Evolutionary conservation across 2,888 invertebrate genomes (phyloP).

Genomic region (Malachius bipustulatus): DNA sequence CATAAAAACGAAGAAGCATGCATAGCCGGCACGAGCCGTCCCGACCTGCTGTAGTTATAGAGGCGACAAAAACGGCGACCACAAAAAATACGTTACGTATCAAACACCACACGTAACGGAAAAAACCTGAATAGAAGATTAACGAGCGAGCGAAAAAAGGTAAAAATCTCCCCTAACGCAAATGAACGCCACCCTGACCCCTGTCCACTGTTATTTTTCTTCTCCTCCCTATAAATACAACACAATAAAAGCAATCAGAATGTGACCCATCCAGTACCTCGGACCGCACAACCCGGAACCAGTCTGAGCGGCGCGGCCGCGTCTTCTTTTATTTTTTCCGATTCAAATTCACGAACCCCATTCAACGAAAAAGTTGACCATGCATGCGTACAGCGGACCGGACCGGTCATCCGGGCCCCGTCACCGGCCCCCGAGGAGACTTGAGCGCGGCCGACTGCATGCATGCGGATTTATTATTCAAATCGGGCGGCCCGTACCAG

Average conservation of each 20-base stretch:
- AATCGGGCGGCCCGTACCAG: background rate
- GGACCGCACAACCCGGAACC: no score
- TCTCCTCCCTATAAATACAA: no score
- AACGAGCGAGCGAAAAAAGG: no score
- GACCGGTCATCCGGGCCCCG: no score
- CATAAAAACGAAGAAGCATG: no score
- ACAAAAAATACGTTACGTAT: conserved; percentile 25
- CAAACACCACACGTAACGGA: conserved; percentile 22
- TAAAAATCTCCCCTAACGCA: no score
- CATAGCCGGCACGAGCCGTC: conserved; percentile 12
- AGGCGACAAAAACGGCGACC: conserved; percentile 13
- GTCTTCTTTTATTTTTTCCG: conserved; percentile 15
- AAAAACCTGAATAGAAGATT: conserved; percentile 17
- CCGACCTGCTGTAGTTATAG: conserved; percentile 10
- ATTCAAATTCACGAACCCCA: conserved; percentile 18
- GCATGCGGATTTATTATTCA: no score
- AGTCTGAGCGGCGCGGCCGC: no score
- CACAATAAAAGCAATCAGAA: conserved; percentile 10
- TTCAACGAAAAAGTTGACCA: conserved; percentile 19
- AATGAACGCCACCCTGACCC: no score
- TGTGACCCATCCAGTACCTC: no score
- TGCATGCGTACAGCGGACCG: conserved; percentile 9
- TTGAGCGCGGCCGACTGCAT: no score
- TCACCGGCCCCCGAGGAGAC: background rate
- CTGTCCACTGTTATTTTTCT: no score